A percentile compares a stretch with the other conserved stretches of the same genome.
These are phyloP conservation scores for Psophia crepitans DNA, from an alignment of 2,113 vertebrate genomes.

Conservation along the genomic window DNA sequence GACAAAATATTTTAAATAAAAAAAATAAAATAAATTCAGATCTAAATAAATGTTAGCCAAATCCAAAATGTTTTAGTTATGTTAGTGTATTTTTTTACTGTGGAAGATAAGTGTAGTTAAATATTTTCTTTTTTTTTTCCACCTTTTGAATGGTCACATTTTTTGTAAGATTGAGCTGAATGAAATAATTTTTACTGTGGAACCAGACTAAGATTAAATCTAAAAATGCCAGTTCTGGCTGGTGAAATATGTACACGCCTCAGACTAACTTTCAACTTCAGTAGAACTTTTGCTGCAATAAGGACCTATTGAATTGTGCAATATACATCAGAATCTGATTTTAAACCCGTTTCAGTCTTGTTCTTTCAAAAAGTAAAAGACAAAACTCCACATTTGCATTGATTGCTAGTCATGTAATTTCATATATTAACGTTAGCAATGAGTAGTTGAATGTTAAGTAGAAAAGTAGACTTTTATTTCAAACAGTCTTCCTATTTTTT, in stretches of 20 bases:
- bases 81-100: background rate
- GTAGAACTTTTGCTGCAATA: background rate
- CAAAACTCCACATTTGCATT: background rate
- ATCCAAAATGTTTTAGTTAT: background rate
- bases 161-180: background rate
- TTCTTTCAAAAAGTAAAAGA: background rate
- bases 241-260: background rate
- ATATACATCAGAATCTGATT: background rate
- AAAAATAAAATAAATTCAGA: background rate
- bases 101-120: background rate
- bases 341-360: background rate
- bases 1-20: background rate
- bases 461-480: background rate
- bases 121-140: background rate
- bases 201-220: background rate
- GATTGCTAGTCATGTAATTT: background rate
- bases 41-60: background rate
- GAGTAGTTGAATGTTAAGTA: background rate
- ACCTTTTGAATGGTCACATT: background rate
- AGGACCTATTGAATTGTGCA: background rate
- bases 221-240: background rate
- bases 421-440: background rate
- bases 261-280: background rate
- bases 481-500: background rate
- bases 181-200: background rate